Percentiles rank a stretch among this genome's conserved stretches.
Evolutionary conservation across 2,797 vertebrate species (phyloP).

Genomic region (Cynodonichthys magdalenae): DNA sequence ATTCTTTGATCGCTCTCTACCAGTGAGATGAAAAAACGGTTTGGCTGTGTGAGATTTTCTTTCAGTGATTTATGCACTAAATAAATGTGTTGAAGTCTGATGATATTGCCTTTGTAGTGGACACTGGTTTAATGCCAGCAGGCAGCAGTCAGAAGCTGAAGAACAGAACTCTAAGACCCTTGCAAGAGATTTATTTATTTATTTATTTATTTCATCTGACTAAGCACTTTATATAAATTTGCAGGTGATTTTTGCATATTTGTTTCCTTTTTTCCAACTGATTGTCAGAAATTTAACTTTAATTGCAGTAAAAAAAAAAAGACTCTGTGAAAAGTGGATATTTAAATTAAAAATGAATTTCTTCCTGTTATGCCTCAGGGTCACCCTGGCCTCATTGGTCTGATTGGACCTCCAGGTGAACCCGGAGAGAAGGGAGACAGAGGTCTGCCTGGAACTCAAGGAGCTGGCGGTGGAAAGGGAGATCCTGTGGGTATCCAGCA

Average conservation of each 20-base stretch:
- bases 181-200: background rate
- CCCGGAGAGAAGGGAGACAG: constrained; percentile 90
- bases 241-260: constrained; percentile 36
- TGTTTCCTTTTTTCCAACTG: constrained; percentile 2
- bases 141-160: constrained; percentile 54
- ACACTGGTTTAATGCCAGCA: constrained; percentile 61
- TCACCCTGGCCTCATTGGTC: constrained; percentile 85
- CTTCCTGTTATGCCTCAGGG: constrained; percentile 63
- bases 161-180: constrained; percentile 55
- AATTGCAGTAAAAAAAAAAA: background rate
- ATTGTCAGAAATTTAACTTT: constrained; percentile 17
- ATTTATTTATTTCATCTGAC: background rate
- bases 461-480: constrained; percentile 89
- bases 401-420: constrained; percentile 86
- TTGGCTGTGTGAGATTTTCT: constrained; percentile 38
- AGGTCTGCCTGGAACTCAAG: constrained; percentile 93
- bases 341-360: constrained; percentile 10
- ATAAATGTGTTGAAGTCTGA: constrained; percentile 65
- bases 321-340: constrained; percentile 12
- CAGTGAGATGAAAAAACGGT: constrained; percentile 20
- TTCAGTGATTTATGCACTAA: constrained; percentile 44
- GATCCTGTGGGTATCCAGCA: constrained; percentile 84
- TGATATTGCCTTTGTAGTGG: constrained; percentile 60
- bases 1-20: constrained; percentile 35
- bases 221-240: constrained; percentile 21